These are phyloP conservation scores for Heterodera schachtii DNA, from an alignment of 1,140 invertebrate species.

Conservation along the genomic window DNA sequence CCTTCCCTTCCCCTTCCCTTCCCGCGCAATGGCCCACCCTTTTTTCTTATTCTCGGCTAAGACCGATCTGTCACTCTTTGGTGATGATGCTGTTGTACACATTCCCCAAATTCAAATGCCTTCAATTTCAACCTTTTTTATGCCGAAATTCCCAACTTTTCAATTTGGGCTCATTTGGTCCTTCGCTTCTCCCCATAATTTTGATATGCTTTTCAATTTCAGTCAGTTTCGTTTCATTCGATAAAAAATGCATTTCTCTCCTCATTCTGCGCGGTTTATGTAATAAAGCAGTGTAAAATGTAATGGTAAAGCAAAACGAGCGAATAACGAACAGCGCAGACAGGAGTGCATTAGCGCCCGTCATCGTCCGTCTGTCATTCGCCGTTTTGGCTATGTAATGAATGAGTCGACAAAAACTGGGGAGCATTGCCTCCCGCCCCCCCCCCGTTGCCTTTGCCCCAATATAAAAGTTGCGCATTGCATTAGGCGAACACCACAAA, in stretches of 20 bases:
- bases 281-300: neutral
- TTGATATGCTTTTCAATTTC: neutral
- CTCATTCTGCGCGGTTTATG: neutral
- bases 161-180: no score
- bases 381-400: neutral
- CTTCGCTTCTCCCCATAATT: no score
- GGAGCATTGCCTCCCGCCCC: neutral
- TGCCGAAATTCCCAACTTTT: no score
- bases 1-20: neutral
- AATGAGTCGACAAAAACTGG: neutral
- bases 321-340: neutral
- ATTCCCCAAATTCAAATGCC: no score
- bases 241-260: neutral
- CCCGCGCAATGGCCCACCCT: neutral
- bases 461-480: neutral
- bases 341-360: neutral
- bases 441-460: no score
- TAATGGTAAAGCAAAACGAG: neutral
- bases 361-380: no score
- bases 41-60: neutral
- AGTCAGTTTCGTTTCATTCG: neutral
- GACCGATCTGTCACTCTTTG: no score
- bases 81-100: no score
- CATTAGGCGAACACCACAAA: neutral
- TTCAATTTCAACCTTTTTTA: neutral